Base-by-base conservation (phyloP, 2,797 vertebrate species). In the Clarias platycephalus region DNA sequence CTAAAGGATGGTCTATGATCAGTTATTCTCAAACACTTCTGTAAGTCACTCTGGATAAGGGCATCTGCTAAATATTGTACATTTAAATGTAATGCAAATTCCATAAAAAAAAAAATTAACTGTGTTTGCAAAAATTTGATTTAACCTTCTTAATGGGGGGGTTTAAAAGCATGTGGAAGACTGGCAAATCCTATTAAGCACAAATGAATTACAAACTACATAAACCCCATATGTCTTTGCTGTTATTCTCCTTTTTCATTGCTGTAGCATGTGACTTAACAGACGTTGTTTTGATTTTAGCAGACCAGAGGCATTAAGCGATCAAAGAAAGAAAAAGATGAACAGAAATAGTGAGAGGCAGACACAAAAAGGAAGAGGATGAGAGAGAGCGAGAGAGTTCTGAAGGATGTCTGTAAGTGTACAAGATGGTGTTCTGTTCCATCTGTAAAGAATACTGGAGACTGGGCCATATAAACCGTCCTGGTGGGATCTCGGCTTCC, bases 161-260 rank as follows among this genome's bases (percentile, higher is more conserved):
- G 34, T 2, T 34, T 53, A 20, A 44, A 34, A 81, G 31, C 62
- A 82, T 75, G 72, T 58, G 68, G 78, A 55, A 44, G n/a, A 26
- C 70, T 74, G 40, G 10, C 8, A 74, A 75, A 58, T 67, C 44
- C n/a, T 85, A 81, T 78, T 85, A 72, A 53, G 67, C 37, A 57
- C 62, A 79, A 85, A 81, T 79, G 75, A 83, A 87, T 85, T 62
- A 63, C 57, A 87, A 88, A 82, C 58, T 58, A 66, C 72, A 82
- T 76, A 83, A 79, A 80, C 16, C 60, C 34, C 80, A 74, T 63
- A 80, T 85, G 83, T 81, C 76, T 82, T 34, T 67, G 28, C 8
- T 58, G 60, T 58, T 86, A 77, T 78, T 58, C 53, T 87, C 83
- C 62, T 31, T 57, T 49, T 82, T 86, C 74, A 86, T 87, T 82